Evolutionary conservation across 2,888 invertebrate species (phyloP).

Genomic region (Temnothorax unifasciatus): DNA sequence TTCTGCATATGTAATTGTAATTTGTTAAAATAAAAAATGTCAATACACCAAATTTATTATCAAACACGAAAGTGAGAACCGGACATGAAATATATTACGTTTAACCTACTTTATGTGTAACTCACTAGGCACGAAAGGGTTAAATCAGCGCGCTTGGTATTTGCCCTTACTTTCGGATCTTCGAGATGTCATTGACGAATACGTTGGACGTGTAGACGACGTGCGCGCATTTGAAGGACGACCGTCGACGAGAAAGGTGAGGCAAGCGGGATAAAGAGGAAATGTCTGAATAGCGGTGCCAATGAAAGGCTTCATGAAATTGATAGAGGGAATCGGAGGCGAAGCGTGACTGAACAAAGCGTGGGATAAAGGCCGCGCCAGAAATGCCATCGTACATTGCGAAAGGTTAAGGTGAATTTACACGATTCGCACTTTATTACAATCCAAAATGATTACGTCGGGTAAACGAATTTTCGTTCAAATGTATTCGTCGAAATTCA

Average conservation of each 20-base stretch:
- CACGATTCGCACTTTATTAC: constrained; percentile 38
- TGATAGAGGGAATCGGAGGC: constrained; percentile 66
- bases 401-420: constrained; percentile 58
- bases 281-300: constrained; percentile 57
- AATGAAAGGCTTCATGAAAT: constrained; percentile 67
- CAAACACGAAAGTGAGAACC: not conserved
- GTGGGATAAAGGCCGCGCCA: constrained; percentile 52
- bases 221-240: constrained; percentile 42
- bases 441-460: constrained; percentile 35
- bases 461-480: not conserved
- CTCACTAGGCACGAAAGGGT: constrained; percentile 15
- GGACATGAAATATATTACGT: constrained; percentile 12
- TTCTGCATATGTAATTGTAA: not conserved
- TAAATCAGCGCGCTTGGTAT: constrained; percentile 29
- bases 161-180: not conserved
- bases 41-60: not conserved
- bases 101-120: constrained; percentile 32
- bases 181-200: constrained; percentile 36
- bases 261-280: constrained; percentile 50
- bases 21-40: constrained; percentile 12
- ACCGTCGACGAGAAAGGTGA: constrained; percentile 51
- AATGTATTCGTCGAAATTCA: constrained; percentile 4
- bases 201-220: constrained; percentile 38
- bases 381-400: constrained; percentile 51
- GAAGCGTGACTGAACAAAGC: constrained; percentile 61